These are phyloP conservation scores for Tamandua tetradactyla DNA, from an alignment of 2,797 vertebrate species.

Conservation along the genomic window DNA sequence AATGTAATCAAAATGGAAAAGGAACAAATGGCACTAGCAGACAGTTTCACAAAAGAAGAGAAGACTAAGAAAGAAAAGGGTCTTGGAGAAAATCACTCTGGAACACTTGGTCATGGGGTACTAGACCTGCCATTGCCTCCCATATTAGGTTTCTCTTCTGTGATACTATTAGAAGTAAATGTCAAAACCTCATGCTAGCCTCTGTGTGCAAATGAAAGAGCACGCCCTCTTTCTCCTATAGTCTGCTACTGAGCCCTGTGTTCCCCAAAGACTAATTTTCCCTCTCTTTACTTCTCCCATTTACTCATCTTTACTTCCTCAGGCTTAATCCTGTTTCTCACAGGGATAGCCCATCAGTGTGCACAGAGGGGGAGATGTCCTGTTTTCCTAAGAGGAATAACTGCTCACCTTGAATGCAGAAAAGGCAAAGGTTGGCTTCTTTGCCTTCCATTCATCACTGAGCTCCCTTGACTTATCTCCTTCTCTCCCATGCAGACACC, in stretches of 20 bases:
- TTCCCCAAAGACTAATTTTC: too few species aligned
- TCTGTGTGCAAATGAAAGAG: background rate
- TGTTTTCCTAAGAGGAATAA: background rate
- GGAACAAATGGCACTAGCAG: background rate
- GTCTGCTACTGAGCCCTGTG: background rate
- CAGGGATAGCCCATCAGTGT: background rate
- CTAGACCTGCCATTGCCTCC: background rate
- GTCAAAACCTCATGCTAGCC: background rate
- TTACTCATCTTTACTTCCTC: background rate
- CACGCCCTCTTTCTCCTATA: background rate
- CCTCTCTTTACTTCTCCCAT: too few species aligned
- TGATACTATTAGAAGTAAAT: background rate
- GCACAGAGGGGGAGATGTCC: background rate
- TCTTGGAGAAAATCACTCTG: background rate
- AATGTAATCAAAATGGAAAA: background rate
- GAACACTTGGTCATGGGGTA: background rate
- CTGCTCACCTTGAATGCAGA: background rate
- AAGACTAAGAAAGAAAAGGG: background rate
- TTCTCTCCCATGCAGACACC: background rate
- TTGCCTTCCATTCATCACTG: background rate
- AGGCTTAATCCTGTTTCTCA: background rate
- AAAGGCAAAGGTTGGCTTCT: background rate
- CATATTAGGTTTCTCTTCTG: rapidly evolving
- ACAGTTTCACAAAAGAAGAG: background rate
- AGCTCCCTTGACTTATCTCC: background rate